Evolutionary conservation across 2,888 invertebrate genomes (phyloP), one percentile per base, ranked within the genome.

Genomic region (Antheraea yamamai): DNA sequence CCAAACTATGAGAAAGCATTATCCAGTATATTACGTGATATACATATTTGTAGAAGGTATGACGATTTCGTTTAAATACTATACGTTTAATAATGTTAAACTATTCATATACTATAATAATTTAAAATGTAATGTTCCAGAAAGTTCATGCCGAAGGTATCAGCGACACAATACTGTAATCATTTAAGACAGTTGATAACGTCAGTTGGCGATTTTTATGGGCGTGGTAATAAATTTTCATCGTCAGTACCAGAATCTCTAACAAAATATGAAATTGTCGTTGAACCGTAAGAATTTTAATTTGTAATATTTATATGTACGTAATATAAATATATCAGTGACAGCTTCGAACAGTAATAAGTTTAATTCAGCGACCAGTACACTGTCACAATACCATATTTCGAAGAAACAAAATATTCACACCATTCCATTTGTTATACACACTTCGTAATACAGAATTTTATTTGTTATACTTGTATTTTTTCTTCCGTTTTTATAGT

Each of bases 111-210:
- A 16, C 1, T 66, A 30, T 23, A 30, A 16, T 30, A 26, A 64
- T 26, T 61, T 20, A 64, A 64, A 64, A 12, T 14, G 12, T 30
- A 70, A 70, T 39, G 70, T 94, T 95, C 80, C 90, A 96, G 98
- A 87, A 98, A 98, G 92, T 98, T 98, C 89, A 98, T 98, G 96
- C 98, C 98, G 0, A 98, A 98, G 91, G 97, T 98, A 76, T 96
- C 98, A 89, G 98, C 98, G 0, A 96, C 96, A 72, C 97, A 97
- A 81, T 99, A 99, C 91, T 98, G 98, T 87, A 96, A 96, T 77
- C 97, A 98, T 87, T 94, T 99, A 61, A 96, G 97, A 75, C 97
- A 97, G 85, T 93, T 99, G 74, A 98, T 98, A 3, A 98, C 98
- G 0, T 97, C 98, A 0, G 95, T 99, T 39, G 97, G 97, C 30